These are phyloP conservation scores for Zhuqinia jingwanae DNA, from an alignment of 2,888 invertebrate genomes.

Conservation along the genomic window DNA sequence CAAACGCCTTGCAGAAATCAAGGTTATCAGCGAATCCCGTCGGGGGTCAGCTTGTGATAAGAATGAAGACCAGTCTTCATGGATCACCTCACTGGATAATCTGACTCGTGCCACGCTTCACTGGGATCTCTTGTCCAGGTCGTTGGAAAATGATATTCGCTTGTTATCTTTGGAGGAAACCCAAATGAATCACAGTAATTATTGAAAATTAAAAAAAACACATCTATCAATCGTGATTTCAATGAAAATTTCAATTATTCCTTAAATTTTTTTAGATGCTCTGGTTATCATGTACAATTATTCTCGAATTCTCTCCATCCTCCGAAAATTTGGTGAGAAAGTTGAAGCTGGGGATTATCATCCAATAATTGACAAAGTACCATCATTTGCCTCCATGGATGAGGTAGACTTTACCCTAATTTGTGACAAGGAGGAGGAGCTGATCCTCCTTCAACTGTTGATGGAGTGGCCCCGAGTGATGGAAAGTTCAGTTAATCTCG, in stretches of 20 bases:
- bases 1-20: not conserved
- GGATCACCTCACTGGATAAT: conserved; percentile 40
- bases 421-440: conserved; percentile 69
- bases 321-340: conserved; percentile 50
- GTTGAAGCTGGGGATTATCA: conserved; percentile 1
- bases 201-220: no score
- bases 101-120: conserved; percentile 56
- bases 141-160: conserved; percentile 16
- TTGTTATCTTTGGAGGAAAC: not conserved
- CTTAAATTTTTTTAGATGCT: conserved; percentile 29
- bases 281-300: conserved; percentile 67
- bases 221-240: not conserved
- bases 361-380: no score
- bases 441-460: conserved; percentile 57
- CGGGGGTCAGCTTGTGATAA: not conserved
- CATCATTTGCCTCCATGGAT: no score
- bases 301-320: conserved; percentile 52
- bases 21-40: not conserved
- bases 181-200: conserved; percentile 30
- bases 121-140: conserved; percentile 54
- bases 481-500: conserved; percentile 63
- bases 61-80: not conserved
- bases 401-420: conserved; percentile 23
- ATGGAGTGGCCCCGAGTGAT: conserved; percentile 73
- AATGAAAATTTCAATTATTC: not conserved